Percentiles rank a stretch among this genome's conserved stretches.
These are phyloP conservation scores for Lysandra coridon DNA, from an alignment of 2,888 invertebrate species.

Conservation along the genomic window DNA sequence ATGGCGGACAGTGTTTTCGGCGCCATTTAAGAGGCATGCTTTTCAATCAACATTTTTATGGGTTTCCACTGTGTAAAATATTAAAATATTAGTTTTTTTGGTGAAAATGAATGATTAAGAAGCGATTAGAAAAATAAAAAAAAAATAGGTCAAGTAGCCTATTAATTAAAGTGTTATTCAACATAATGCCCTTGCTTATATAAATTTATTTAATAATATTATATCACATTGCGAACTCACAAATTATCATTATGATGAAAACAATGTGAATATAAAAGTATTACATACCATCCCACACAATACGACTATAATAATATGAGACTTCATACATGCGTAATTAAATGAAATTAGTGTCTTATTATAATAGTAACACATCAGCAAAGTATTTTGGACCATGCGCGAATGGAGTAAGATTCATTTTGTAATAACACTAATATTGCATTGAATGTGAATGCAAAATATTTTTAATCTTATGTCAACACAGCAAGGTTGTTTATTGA, in stretches of 20 bases:
- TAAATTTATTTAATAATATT: not conserved
- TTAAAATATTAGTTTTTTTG: too few relatives aligned
- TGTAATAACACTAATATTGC: slow-evolving; percentile 35
- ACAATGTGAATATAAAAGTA: slow-evolving; percentile 2
- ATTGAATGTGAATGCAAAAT: slow-evolving; percentile 32
- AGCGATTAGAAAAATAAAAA: too few relatives aligned
- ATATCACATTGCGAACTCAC: not conserved
- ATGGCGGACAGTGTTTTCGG: too few relatives aligned
- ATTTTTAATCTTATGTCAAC: slow-evolving; percentile 45
- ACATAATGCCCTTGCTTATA: not conserved
- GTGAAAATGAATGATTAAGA: too few relatives aligned
- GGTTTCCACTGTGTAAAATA: too few relatives aligned
- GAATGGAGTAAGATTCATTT: slow-evolving; percentile 51
- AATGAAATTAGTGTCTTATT: slow-evolving; percentile 34
- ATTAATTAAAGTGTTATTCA: too few relatives aligned
- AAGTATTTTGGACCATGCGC: slow-evolving; percentile 44
- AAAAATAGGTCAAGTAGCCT: too few relatives aligned
- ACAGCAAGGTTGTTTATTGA: slow-evolving; percentile 52
- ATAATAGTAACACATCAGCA: slow-evolving; percentile 33
- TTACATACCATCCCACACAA: not conserved
- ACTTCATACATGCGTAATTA: slow-evolving; percentile 20
- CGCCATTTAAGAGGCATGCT: too few relatives aligned
- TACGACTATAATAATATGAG: slow-evolving; percentile 31
- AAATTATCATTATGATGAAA: slow-evolving; percentile 5
- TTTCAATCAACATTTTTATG: too few relatives aligned